Evolutionary conservation across 2,797 vertebrate species (phyloP).

Genomic region (Microchirus variegatus): DNA sequence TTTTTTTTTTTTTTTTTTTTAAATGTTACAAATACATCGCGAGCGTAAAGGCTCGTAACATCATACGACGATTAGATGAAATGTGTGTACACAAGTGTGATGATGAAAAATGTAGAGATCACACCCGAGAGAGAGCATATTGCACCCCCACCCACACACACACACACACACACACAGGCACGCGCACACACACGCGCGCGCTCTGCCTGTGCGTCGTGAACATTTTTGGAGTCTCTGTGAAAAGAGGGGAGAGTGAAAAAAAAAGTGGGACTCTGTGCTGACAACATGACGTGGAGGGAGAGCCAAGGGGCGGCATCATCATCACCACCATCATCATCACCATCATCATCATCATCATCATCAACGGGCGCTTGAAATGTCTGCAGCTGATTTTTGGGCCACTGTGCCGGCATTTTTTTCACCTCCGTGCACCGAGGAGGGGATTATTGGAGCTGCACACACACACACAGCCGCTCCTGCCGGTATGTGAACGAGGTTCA

Average conservation of each 20-base stretch:
- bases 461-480: constrained; percentile 26
- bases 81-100: constrained; percentile 47
- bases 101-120: constrained; percentile 65
- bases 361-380: constrained; percentile 24
- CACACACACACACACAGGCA: constrained; percentile 44
- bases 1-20: too few relatives aligned
- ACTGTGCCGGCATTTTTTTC: constrained; percentile 63
- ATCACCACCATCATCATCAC: constrained; percentile 1
- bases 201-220: constrained; percentile 69
- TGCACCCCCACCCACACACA: constrained; percentile 49
- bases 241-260: background rate
- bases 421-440: constrained; percentile 45
- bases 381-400: constrained; percentile 49
- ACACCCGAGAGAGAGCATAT: constrained; percentile 51
- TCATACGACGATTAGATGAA: constrained; percentile 42
- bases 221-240: constrained; percentile 50
- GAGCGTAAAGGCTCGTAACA: background rate
- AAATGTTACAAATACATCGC: background rate
- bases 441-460: constrained; percentile 25
- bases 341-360: background rate
- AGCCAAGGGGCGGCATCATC: constrained; percentile 15
- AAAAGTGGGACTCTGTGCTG: constrained; percentile 8
- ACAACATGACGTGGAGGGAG: constrained; percentile 19
- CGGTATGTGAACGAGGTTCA: constrained; percentile 51
- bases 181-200: constrained; percentile 54